A percentile compares a stretch with the other conserved stretches of the same genome.
Conservation (phyloP, 2,797 vertebrate species). For the Benthosema pterotum region DNA sequence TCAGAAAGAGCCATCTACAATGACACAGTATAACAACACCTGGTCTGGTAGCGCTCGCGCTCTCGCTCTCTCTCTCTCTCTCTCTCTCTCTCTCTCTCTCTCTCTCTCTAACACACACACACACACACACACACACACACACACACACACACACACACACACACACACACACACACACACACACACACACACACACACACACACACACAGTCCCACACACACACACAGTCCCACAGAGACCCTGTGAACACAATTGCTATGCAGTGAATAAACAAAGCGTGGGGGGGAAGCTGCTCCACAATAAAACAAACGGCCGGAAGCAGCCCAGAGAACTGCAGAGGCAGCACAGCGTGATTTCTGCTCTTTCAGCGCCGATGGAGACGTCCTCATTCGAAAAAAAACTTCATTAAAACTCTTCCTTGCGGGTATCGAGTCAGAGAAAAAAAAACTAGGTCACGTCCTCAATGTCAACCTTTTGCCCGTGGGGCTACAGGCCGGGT, state of each 20-base stretch:
- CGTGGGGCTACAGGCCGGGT: slow-evolving; percentile 24
- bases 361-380: slow-evolving; percentile 44
- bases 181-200: slow-evolving; percentile 22
- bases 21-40: not conserved
- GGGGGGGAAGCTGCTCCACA: slow-evolving; percentile 43
- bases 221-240: slow-evolving; percentile 31
- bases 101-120: slow-evolving; percentile 9
- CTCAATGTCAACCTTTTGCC: slow-evolving; percentile 20
- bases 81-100: slow-evolving; percentile 11
- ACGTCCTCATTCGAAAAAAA: slow-evolving; percentile 45
- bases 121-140: slow-evolving; percentile 20
- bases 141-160: slow-evolving; percentile 9
- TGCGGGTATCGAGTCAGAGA: not conserved
- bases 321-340: slow-evolving; percentile 36
- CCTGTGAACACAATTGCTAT: slow-evolving; percentile 39
- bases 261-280: slow-evolving; percentile 59
- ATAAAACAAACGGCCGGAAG: slow-evolving; percentile 68
- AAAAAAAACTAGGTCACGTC: no score
- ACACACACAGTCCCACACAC: slow-evolving; percentile 20
- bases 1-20: no score
- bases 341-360: slow-evolving; percentile 23
- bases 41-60: no score
- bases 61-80: not conserved
- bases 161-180: not conserved
- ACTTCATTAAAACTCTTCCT: not conserved